A percentile compares a stretch with the other conserved stretches of the same genome.
phyloP scores from a whole-genome alignment of 2,113 vertebrate genomes.

The Dissostichus mawsoni region DNA sequence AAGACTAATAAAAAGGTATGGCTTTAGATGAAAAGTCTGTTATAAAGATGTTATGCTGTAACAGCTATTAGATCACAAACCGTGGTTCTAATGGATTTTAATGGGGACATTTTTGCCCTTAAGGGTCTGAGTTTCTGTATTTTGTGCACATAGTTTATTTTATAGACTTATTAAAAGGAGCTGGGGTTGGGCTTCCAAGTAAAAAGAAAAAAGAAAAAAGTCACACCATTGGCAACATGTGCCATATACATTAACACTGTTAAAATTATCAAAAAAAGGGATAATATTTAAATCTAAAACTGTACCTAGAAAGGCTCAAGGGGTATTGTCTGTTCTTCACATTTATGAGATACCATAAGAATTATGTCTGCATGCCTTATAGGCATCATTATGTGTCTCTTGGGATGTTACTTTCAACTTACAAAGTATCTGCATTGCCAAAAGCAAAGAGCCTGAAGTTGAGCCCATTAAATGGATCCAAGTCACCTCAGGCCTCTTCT shows the following conservation, averaged over 20 bases:
- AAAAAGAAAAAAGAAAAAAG: no score
- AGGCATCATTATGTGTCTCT: constrained; percentile 16
- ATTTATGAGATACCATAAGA: constrained; percentile 25
- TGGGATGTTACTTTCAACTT: constrained; percentile 47
- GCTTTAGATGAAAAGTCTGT: neutral
- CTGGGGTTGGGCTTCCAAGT: no score
- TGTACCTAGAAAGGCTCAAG: neutral
- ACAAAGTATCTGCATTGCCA: constrained; percentile 49
- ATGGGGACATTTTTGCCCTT: neutral
- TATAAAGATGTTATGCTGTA: neutral
- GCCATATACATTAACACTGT: no score
- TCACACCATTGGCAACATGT: no score
- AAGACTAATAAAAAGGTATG: no score
- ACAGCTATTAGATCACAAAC: neutral
- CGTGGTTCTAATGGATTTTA: neutral
- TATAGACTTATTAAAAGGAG: no score
- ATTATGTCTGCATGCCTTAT: constrained; percentile 10
- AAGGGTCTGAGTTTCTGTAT: neutral
- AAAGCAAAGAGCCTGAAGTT: constrained; percentile 60
- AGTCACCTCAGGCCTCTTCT: constrained; percentile 59
- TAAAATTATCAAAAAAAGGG: no score
- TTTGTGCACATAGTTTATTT: no score
- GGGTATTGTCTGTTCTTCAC: neutral
- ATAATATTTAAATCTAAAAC: no score
- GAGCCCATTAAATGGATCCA: constrained; percentile 68